A percentile compares a stretch with the other conserved stretches of the same genome.
These are phyloP conservation scores for Bradypodion pumilum DNA, from an alignment of 2,797 vertebrate genomes.

Conservation along the genomic window DNA sequence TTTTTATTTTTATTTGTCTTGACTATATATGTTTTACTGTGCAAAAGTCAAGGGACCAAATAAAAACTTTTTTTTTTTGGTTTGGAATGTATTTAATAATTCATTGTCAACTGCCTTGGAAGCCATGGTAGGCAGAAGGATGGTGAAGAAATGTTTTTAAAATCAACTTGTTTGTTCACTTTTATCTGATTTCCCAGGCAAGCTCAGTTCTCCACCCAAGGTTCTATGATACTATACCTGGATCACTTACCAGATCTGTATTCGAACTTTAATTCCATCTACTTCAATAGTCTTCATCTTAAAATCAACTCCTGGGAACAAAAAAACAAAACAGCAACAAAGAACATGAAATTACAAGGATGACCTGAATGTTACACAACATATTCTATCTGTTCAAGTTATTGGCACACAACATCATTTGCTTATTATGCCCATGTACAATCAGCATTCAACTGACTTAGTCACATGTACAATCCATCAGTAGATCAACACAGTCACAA, in stretches of 20 bases:
- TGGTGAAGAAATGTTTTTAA: too few species aligned
- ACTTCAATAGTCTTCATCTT: constrained; percentile 97
- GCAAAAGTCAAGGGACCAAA: too few species aligned
- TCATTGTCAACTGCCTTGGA: too few species aligned
- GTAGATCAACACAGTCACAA: background rate
- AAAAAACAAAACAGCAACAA: background rate
- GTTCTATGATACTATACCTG: background rate
- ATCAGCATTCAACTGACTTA: background rate
- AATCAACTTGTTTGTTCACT: too few species aligned
- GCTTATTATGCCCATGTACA: background rate
- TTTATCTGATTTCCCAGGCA: background rate
- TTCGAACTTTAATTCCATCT: constrained; percentile 90
- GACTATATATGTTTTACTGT: too few species aligned
- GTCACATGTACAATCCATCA: background rate
- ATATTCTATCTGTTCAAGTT: background rate
- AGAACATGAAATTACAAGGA: background rate
- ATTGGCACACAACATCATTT: background rate
- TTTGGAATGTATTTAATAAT: too few species aligned
- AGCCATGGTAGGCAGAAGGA: too few species aligned
- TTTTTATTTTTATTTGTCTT: too few species aligned
- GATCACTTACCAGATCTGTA: constrained; percentile 92
- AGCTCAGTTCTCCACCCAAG: background rate
- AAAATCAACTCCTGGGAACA: constrained; percentile 89
- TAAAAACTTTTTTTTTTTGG: too few species aligned
- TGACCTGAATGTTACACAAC: background rate